Evolutionary conservation across 2,888 invertebrate species (phyloP).

Genomic region (Salpingus planirostris): DNA sequence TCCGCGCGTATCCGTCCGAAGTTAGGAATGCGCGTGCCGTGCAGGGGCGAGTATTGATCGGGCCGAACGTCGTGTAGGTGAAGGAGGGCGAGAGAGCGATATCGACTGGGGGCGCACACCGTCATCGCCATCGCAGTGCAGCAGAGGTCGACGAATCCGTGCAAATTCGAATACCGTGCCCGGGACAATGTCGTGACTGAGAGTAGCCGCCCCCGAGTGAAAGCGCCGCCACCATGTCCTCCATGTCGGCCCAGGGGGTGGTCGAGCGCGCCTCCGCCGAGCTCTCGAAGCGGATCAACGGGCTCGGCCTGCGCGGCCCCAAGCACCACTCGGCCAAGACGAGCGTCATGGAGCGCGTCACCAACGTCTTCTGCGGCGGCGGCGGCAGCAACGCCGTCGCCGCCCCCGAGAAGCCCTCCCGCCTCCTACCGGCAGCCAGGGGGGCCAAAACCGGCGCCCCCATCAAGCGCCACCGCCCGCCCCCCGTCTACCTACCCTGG

Average conservation of each 20-base stretch:
- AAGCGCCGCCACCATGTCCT: conserved; percentile 51
- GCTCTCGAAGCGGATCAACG: conserved; percentile 80
- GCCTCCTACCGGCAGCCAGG: conserved; percentile 31
- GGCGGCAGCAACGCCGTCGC: conserved; percentile 39
- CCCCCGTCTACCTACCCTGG: conserved; percentile 55
- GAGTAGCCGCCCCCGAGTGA: conserved; percentile 9
- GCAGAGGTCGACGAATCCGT: background rate
- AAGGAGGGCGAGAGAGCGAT: conserved; percentile 6
- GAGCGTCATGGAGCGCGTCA: conserved; percentile 80
- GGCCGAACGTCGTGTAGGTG: conserved; percentile 1
- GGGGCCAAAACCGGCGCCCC: conserved; percentile 7
- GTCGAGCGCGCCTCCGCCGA: conserved; percentile 88
- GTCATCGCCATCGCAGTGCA: conserved; percentile 1
- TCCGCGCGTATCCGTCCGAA: too few species aligned
- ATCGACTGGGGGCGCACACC: conserved; percentile 7
- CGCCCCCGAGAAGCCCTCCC: conserved; percentile 45
- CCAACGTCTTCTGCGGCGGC: conserved; percentile 77
- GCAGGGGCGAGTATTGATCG: conserved; percentile 9
- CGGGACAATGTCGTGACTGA: conserved; percentile 8
- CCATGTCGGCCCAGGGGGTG: conserved; percentile 81
- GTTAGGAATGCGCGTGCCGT: conserved; percentile 2
- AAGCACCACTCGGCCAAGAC: conserved; percentile 43
- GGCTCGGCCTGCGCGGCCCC: conserved; percentile 46
- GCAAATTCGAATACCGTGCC: conserved; percentile 1
- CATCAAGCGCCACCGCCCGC: conserved; percentile 36